Percentiles rank a stretch among this genome's conserved stretches.
phyloP scores from a whole-genome alignment of 1,140 invertebrate species.

The Formica selysi region DNA sequence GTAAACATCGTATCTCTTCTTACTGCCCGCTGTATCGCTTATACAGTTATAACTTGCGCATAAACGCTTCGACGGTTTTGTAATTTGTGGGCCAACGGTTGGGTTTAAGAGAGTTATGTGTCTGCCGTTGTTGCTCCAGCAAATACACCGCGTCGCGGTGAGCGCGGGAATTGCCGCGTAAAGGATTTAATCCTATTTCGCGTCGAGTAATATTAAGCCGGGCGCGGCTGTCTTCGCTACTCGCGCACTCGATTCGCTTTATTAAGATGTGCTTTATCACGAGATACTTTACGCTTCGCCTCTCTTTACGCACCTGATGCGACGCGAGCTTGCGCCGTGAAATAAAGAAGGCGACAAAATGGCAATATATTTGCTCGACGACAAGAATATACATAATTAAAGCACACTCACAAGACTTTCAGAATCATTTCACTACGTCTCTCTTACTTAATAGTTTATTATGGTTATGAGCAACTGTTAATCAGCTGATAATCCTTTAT shows the following conservation, averaged over 20 bases:
- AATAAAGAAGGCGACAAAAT: neutral
- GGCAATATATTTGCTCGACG: neutral
- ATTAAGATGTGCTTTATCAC: conserved; percentile 54
- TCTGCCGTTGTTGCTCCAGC: conserved; percentile 17
- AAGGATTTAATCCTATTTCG: conserved; percentile 59
- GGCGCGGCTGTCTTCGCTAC: conserved; percentile 44
- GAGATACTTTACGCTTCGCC: conserved; percentile 1
- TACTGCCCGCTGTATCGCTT: conserved; percentile 31
- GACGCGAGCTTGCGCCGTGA: neutral
- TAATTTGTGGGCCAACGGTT: conserved; percentile 19
- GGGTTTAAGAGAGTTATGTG: conserved; percentile 59
- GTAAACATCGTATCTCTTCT: conserved; percentile 61
- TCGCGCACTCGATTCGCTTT: conserved; percentile 48
- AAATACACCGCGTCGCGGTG: conserved; percentile 24
- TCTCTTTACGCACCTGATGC: conserved; percentile 21
- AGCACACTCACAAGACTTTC: too few species aligned
- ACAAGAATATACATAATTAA: too few species aligned
- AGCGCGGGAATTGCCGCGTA: conserved; percentile 28
- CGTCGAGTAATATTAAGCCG: conserved; percentile 56
- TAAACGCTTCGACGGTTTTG: conserved; percentile 45
- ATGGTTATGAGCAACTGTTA: too few species aligned
- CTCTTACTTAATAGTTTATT: too few species aligned
- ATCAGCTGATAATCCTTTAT: too few species aligned
- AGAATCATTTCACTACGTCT: too few species aligned
- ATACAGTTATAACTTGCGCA: conserved; percentile 52